Evolutionary conservation across 2,797 vertebrate species (phyloP), one percentile per base, ranked within the genome.

Genomic region (Myripristis jacobus): DNA sequence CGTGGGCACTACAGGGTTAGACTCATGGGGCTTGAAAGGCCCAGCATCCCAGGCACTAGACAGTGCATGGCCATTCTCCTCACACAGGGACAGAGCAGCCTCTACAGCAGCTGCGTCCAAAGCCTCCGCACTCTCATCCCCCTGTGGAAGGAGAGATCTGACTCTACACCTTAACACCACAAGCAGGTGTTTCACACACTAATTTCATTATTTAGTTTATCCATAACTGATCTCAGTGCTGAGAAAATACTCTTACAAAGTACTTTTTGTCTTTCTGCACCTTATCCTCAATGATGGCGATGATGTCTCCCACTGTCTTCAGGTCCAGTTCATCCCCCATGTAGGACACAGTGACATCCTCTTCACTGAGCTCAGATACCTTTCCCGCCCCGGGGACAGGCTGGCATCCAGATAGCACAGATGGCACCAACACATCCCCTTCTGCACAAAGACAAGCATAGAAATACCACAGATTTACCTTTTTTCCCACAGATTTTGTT

Each of bases 241-340:
- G 27, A 48, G 3, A 36, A 70, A 22, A 55, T 60, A 44, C 12
- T 63, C 25, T 2, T 51, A 10, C 46, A 25, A 41, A 29, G 34
- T 13, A 31, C 15, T 57, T 19, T 41, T 31, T 24, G 44, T 36
- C 44, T 31, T 25, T 47, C 18, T 24, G 44, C 91, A 98, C 97
- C 96, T 98, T 98, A 86, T 98, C 96, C 82, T 98, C 97, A 83
- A 98, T 98, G 82, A 98, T 99, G 84, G 97, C 97, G 77, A 98
- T 98, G 77, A 99, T 98, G 88, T 99, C 96, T 70, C 97, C 97
- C 80, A 98, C 95, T 0, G 97, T 99, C 88, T 98, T 97, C 50
- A 98, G 95, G 87, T 98, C 96, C 85, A 99, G 93, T 81, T 98
- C 97, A 81, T 97, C 96, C 60, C 96, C 96, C 24, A 97, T 97